Evolutionary conservation across 2,888 invertebrate species (phyloP), one percentile per base, ranked within the genome.

Genomic region (Cacoxenus indagator): DNA sequence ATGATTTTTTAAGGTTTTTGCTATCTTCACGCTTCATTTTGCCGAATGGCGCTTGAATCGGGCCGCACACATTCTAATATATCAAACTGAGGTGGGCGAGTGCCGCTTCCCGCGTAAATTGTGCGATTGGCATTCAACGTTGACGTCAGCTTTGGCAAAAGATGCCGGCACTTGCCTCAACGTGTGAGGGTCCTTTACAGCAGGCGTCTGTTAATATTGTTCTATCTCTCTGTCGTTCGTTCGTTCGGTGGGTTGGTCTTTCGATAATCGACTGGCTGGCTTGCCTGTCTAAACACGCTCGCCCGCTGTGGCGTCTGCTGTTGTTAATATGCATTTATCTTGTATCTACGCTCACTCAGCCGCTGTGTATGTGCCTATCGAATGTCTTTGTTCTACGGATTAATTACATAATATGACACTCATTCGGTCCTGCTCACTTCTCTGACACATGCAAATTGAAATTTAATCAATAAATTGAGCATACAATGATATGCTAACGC

Each of bases 401-500:
- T 75, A 78, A 81, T 78, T 79, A 77, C 75, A 73, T 73, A 76
- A 79, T 72, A 64, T 72, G 70, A 59, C 71, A 74, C 73, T 70
- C 59, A 73, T 62, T 62, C 24, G 22, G 19, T 4, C 51, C 11
- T 51, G 8, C 9, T 48, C 48, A 48, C 22, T 4, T 48, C 51
- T 22, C 19, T 51, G 17, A 48, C 9, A 17, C 48, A 48, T 17
- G 48, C 26, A 68, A 72, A 75, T 77, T 81, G 75, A 68, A 79
- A 81, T 74, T 70, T 71, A 83, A 82, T 82, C 81, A 77, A 83
- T 82, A 79, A 72, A 81, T 83, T 73, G 73, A 69, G 73, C 70
- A 77, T 76, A 78, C 77, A 76, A 27, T 71, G 68, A 17, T n/a
- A 26, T 67, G 37, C n/a, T 17, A 37, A 31, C 59, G 31, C 31